Conservation (phyloP, 92 coral and sea anemone species). For the Bergia puertoricense region DNA sequence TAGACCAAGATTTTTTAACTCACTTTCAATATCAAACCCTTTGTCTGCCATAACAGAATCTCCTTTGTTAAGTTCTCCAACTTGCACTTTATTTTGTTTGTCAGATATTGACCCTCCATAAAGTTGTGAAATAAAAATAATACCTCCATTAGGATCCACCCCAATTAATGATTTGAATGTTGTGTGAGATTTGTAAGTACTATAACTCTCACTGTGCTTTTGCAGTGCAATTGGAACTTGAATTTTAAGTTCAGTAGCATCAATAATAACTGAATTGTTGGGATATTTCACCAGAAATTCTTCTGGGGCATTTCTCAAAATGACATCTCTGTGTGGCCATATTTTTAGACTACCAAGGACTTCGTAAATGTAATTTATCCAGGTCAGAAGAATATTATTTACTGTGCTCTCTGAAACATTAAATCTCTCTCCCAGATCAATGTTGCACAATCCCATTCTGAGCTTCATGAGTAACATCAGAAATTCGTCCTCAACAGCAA, state of each 20-base stretch:
- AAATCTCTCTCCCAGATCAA: slow-evolving; percentile 69
- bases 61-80: slow-evolving; percentile 41
- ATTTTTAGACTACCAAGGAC: slow-evolving; percentile 56
- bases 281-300: slow-evolving; percentile 60
- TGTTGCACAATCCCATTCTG: slow-evolving; percentile 44
- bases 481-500: slow-evolving; percentile 58
- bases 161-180: slow-evolving; percentile 61
- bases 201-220: slow-evolving; percentile 68
- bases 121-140: no score
- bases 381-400: slow-evolving; percentile 53
- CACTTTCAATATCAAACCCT: slow-evolving; percentile 45
- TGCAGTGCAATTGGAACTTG: slow-evolving; percentile 70
- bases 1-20: slow-evolving; percentile 36
- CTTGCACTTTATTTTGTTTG: slow-evolving; percentile 47
- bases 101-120: slow-evolving; percentile 35
- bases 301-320: slow-evolving; percentile 50
- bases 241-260: slow-evolving; percentile 73
- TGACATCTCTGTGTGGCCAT: slow-evolving; percentile 67
- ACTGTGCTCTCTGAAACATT: slow-evolving; percentile 53
- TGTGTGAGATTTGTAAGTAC: slow-evolving; percentile 56
- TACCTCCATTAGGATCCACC: slow-evolving; percentile 46
- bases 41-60: slow-evolving; percentile 17
- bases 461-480: slow-evolving; percentile 60
- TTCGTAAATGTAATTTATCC: slow-evolving; percentile 55
- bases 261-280: slow-evolving; percentile 56